Percentiles rank a stretch among this genome's conserved stretches.
phyloP scores from a whole-genome alignment of 2,797 vertebrate genomes.

The Perodicticus potto region DNA sequence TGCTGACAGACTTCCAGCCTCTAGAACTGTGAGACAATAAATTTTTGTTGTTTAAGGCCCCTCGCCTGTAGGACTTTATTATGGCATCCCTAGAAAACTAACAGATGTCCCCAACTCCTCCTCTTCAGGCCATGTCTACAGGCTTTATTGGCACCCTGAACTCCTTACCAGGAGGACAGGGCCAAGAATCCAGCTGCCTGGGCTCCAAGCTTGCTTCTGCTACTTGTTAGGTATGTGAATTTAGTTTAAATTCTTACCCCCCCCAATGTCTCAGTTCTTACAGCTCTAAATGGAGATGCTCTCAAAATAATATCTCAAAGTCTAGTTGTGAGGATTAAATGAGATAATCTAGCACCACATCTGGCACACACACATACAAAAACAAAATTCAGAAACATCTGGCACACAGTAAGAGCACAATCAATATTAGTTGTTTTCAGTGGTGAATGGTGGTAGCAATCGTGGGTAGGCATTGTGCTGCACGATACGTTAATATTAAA shows the following conservation, averaged over 20 bases:
- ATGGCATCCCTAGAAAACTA: background rate
- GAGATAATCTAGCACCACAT: background rate
- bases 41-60: background rate
- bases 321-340: background rate
- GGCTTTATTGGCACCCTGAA: background rate
- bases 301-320: background rate
- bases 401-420: background rate
- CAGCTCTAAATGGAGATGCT: background rate
- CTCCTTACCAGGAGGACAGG: background rate
- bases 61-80: background rate
- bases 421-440: background rate
- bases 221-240: background rate
- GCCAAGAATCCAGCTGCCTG: background rate
- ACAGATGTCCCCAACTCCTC: background rate
- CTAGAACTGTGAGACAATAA: background rate
- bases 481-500: background rate
- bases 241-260: background rate
- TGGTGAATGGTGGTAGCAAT: background rate
- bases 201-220: background rate
- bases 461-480: background rate
- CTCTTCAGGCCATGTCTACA: background rate
- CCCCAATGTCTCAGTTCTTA: background rate
- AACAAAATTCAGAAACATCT: background rate
- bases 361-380: background rate
- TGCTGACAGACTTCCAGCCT: background rate